Evolutionary conservation across 2,888 invertebrate genomes (phyloP).

Genomic region (Drosophila atroscutellata): DNA sequence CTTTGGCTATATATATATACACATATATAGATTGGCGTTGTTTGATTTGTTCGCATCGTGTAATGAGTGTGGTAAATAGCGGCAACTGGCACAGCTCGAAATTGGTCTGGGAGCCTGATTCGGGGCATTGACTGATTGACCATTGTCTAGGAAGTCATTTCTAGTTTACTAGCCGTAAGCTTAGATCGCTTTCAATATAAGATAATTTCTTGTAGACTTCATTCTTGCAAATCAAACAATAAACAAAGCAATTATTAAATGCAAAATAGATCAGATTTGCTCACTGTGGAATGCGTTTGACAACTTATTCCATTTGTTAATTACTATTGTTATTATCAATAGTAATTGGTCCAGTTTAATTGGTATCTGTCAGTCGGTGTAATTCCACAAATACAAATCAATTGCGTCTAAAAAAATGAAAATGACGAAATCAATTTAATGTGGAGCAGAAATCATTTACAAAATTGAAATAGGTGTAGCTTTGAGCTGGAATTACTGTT

Average conservation of each 20-base stretch:
- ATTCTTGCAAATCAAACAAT: background rate
- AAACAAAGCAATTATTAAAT: background rate
- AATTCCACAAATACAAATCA: background rate
- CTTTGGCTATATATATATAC: constrained; percentile 39
- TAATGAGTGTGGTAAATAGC: constrained; percentile 70
- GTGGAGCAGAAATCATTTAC: background rate
- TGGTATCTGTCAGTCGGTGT: background rate
- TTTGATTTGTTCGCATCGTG: constrained; percentile 64
- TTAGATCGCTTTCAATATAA: background rate
- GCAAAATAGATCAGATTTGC: background rate
- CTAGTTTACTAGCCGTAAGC: background rate
- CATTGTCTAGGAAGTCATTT: constrained; percentile 10
- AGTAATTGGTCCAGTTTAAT: background rate
- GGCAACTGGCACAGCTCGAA: constrained; percentile 47
- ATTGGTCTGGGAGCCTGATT: constrained; percentile 14
- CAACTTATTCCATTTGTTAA: background rate
- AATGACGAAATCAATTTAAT: background rate
- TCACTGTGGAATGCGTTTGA: background rate
- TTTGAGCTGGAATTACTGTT: background rate
- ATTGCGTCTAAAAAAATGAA: background rate
- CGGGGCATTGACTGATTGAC: constrained; percentile 53
- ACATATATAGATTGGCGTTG: constrained; percentile 62
- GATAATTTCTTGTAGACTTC: background rate
- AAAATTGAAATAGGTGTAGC: background rate
- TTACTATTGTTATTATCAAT: background rate